A percentile compares a stretch with the other conserved stretches of the same genome.
phyloP scores from a whole-genome alignment of 2,113 vertebrate species.

The Acanthochromis polyacanthus region DNA sequence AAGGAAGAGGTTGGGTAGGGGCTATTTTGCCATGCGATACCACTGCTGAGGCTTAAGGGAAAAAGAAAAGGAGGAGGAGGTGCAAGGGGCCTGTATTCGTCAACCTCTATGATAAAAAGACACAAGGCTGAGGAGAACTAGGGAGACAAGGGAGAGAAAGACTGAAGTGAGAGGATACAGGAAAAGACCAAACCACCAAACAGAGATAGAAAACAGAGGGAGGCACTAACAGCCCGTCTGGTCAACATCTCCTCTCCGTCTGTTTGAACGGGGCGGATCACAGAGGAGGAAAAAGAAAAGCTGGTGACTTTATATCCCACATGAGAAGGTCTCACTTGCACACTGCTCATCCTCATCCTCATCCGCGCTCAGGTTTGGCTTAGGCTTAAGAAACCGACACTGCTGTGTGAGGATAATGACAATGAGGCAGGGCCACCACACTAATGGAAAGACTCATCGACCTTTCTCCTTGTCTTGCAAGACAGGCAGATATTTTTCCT shows the following conservation, averaged over 20 bases:
- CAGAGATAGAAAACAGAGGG: background rate
- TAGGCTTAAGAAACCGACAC: conserved; percentile 30
- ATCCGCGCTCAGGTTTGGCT: conserved; percentile 45
- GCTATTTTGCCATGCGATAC: conserved; percentile 33
- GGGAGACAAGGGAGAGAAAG: background rate
- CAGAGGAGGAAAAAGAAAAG: conserved; percentile 17
- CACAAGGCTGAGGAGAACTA: conserved; percentile 24
- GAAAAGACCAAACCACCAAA: conserved; percentile 13
- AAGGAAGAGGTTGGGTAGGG: background rate
- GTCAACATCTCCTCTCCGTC: conserved; percentile 32
- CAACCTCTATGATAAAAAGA: conserved; percentile 49
- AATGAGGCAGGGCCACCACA: conserved; percentile 24
- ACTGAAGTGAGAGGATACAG: conserved; percentile 30
- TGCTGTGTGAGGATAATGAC: conserved; percentile 41
- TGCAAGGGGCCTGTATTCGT: conserved; percentile 32
- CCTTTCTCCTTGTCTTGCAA: background rate
- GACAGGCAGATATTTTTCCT: conserved; percentile 2
- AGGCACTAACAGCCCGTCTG: background rate
- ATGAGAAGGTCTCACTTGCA: conserved; percentile 43
- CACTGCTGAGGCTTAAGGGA: conserved; percentile 25
- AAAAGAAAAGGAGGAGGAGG: conserved; percentile 25
- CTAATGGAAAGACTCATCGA: conserved; percentile 1
- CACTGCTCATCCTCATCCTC: conserved; percentile 40
- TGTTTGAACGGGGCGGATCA: conserved; percentile 23
- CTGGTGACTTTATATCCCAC: conserved; percentile 20